Evolutionary conservation across 2,888 invertebrate species (phyloP), one percentile per base, ranked within the genome.

Genomic region (Entomobrya proxima): DNA sequence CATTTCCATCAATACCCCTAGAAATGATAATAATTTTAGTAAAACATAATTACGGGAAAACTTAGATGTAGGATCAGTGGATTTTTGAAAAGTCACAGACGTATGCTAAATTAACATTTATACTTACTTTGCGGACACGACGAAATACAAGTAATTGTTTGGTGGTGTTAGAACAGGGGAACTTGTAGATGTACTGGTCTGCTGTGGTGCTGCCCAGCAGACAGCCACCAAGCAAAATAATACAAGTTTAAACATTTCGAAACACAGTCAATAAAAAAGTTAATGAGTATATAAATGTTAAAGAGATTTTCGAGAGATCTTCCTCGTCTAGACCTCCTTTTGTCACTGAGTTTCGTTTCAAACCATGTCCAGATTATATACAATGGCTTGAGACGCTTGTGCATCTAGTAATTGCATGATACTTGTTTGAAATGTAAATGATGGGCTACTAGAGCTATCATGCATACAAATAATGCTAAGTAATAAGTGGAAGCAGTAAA

Each of bases 121-220:
- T 21, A 79, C 76, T 85, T 85, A 88, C 88, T 85, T 85, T 52
- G 87, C 88, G 1, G 87, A 87, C 0, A 88, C 84, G 27, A 88
- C 87, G 35, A 88, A 88, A 64, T 86, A 87, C 52, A 88, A 11
- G 44, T 50, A 55, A 32, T 85, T 83, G 24, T 85, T 69, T 69
- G 44, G 1, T 67, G 72, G 58, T 44, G 35, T 6, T n/a, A 81
- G 21, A 1, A 72, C 50, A 9, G 86, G 80, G 6, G 75, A 32
- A 1, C 37, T 72, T 30, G 58, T 61, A 1, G 82, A 58, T 7
- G 80, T 69, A 1, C n/a, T n/a, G n/a, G n/a, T n/a, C 27, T 58
- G 84, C 47, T 82, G 81, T 47, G 81, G 86, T 94, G 80, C 85
- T 55, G 80, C 47, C 67, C 40, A 76, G n/a, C 80, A 76, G 9